Evolutionary conservation across 2,888 invertebrate genomes (phyloP), one percentile per base, ranked within the genome.

Genomic region (Tipula vernalis): DNA sequence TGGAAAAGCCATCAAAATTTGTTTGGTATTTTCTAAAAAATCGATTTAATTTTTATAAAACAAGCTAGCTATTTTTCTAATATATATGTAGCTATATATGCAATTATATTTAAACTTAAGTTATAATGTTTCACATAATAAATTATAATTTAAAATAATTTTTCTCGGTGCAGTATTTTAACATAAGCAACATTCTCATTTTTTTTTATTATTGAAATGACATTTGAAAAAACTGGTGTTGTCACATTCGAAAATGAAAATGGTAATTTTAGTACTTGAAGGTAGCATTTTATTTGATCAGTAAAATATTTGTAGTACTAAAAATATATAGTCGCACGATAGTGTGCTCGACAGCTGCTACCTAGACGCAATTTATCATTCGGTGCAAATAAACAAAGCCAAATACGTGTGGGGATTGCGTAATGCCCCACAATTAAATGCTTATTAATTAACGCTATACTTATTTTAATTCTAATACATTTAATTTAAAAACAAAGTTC

Each of bases 1-100:
- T 90, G 96, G 94, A 94, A 96, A 96, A 94, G 96, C 96, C 96
- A 95, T 95, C 89, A 89, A 90, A 88, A 87, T 28, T 36, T 39
- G 39, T 41, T 5, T 39, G 10, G 39, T 10, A 12, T 36, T 83
- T 5, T 5, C 36, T 0, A 36, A 83, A 83, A 5, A 36, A 83
- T 36, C n/a, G 36, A 36, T 83, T 36, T 83, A 13, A 36, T 83
- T 10, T 83, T 36, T 57, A 5, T 57, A 15, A 8, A 6, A 57
- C 15, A 57, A 57, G 51, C 15, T 57, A 57, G 51, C 51, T 57
- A n/a, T 15, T 15, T 57, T 18, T 18, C 15, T 57, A 57, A 15
- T 51, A 51, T 51, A 51, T 51, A 15, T 51, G 15, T 51, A 51
- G n/a, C n/a, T 57, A 15, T 57, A 57, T 57, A 57, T 57, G 15